Base-by-base conservation (phyloP, 64 coral and sea anemone species). In the Stylophora pistillata region DNA sequence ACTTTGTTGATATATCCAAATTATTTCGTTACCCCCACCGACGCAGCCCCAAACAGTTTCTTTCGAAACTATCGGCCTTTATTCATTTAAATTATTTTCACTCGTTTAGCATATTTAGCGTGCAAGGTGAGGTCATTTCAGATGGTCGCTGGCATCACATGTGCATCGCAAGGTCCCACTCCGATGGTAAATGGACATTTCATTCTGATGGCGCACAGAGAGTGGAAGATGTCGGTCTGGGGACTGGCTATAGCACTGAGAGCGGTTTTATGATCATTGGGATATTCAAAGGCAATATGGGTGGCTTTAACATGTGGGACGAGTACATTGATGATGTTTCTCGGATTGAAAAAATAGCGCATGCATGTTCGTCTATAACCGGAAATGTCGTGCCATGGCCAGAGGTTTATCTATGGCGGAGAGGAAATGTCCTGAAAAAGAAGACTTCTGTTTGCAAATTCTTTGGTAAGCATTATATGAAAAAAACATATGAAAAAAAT, bases 221-320 rank as follows among this genome's bases (percentile, higher is more conserved):
- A 13, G 11, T 5, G 61, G 10, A n/a, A 27, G 61, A 11, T 53
- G n/a, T 31, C 15, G 61, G 21, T 20, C 26, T 84, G 31, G 80
- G 26, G 11, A 9, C 80, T 25, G 14, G 27, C 53, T 52, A 53
- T 27, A 25, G 11, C 10, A 53, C 61, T n/a, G 34, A 13, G 4
- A 3, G 14, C 16, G 63, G 80, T 53, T 84, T 28, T 34, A 0
- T 84, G 33, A 28, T 70, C n/a, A 63, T 70, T 3, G 80, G 80
- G 28, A 41, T 9, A 13, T 84, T 84, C 25, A n/a, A 68, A 15
- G 80, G 80, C 1, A 63, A 3, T 62, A 69, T 84, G 23, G 53
- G 60, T 68, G 12, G 20, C 60, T 84, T 84, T 84, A 84, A 71
- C 62, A 54, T 84, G 80, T 84, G 80, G 80, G 80, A 84, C 65